Base-by-base conservation (phyloP, 2,888 invertebrate genomes). In the Scaptodrosophila latifasciaeformis region DNA sequence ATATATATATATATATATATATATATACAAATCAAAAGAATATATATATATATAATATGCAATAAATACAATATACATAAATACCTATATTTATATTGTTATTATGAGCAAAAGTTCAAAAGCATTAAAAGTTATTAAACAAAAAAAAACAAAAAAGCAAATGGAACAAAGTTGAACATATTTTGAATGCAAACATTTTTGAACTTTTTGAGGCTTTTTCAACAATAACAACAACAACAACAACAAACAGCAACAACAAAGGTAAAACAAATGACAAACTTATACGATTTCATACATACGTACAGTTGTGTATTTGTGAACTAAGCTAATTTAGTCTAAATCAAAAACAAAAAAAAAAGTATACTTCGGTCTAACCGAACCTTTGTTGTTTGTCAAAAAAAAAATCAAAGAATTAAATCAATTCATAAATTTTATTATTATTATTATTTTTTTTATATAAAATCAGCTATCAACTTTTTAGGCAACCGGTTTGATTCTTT, bases 21-120 rank as follows among this genome's bases (percentile, higher is more conserved):
- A 47, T 43, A 29, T 49, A 49, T 18, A 24, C 9, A 51, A 42
- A 39, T 18, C 12, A 40, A 31, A 42, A 47, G 21, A 18, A 47
- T 27, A 51, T 46, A 53, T 39, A 60, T 34, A 49, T 42, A 49
- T 40, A 52, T 27, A 54, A 62, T 56, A 56, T 59, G 49, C 6
- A 17, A 49, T 19, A 46, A 9, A 27, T 27, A 39, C 13, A 49
- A 13, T 18, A 18, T 39, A 49, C 9, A 59, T 29, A 51, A 17
- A 63, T 45, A 55, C 24, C 43, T 27, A 51, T 63, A 71, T 58
- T 61, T 58, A 47, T 45, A 58, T 66, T 65, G 69, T 76, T 74
- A 77, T 74, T 74, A 76, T 76, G 72, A 74, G 72, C 72, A 76
- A 72, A 61, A 72, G 72, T 74, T 74, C 72, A 74, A 74, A 74